Evolutionary conservation across 2,113 vertebrate genomes (phyloP).

Genomic region (Urocitellus parryii): DNA sequence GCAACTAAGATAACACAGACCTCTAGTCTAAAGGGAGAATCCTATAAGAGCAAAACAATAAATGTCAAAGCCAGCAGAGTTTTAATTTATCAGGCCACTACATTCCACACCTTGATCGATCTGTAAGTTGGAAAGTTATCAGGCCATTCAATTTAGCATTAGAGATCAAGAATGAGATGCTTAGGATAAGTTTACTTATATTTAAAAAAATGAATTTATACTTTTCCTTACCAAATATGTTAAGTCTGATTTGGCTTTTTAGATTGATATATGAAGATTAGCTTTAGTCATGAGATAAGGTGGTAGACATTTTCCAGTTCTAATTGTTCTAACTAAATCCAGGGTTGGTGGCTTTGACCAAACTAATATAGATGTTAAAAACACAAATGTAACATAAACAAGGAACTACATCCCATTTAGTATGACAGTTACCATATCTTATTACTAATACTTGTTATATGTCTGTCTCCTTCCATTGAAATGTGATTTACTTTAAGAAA

Average conservation of each 20-base stretch:
- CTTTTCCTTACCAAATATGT: background rate
- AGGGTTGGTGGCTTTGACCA: background rate
- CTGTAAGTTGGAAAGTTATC: background rate
- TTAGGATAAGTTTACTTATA: slow-evolving; percentile 6
- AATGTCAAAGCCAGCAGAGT: background rate
- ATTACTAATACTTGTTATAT: background rate
- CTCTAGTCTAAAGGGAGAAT: background rate
- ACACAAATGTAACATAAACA: background rate
- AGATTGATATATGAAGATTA: slow-evolving; percentile 33
- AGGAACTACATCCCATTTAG: background rate
- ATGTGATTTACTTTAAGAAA: background rate
- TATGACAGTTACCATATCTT: background rate
- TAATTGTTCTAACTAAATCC: slow-evolving; percentile 3
- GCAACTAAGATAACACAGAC: background rate
- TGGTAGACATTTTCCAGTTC: background rate
- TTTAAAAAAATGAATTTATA: background rate
- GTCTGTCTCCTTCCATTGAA: background rate
- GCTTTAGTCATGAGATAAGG: background rate
- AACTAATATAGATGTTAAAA: background rate
- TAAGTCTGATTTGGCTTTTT: background rate
- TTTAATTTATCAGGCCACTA: background rate
- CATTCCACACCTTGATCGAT: background rate
- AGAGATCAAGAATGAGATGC: slow-evolving; percentile 12
- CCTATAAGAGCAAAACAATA: background rate
- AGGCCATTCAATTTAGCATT: background rate